phyloP scores from a whole-genome alignment of 2,888 invertebrate species.

The Cepaea hortensis region DNA sequence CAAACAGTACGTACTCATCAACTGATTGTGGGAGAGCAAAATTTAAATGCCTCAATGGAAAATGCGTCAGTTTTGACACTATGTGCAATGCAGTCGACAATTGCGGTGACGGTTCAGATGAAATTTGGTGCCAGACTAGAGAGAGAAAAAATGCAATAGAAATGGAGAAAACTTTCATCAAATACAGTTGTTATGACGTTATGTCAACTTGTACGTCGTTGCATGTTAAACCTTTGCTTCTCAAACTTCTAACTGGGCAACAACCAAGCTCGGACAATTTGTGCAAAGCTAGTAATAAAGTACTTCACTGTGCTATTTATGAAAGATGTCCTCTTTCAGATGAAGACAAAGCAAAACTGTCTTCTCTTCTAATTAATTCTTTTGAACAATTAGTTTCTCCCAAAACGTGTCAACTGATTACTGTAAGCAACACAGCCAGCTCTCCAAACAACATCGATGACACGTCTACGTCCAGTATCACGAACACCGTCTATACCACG shows the following conservation, averaged over 20 bases:
- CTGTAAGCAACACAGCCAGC: not conserved
- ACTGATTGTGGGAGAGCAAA: not conserved
- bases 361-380: conserved; percentile 4
- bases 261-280: not conserved
- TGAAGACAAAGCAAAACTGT: not conserved
- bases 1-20: not conserved
- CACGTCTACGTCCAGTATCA: conserved; percentile 4
- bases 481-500: not conserved
- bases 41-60: conserved; percentile 8
- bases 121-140: not conserved
- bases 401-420: not conserved
- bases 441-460: not conserved
- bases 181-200: conserved; percentile 3
- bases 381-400: not conserved
- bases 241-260: not conserved
- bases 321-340: conserved; percentile 24
- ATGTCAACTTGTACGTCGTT: conserved; percentile 6
- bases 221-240: not conserved
- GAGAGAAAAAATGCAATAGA: not conserved
- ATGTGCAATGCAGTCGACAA: conserved; percentile 4
- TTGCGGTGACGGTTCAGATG: conserved; percentile 28
- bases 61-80: not conserved
- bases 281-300: conserved; percentile 3
- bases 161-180: conserved; percentile 13
- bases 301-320: not conserved